Evolutionary conservation across 2,797 vertebrate genomes (phyloP).

Genomic region (Cercopithecus neglectus): DNA sequence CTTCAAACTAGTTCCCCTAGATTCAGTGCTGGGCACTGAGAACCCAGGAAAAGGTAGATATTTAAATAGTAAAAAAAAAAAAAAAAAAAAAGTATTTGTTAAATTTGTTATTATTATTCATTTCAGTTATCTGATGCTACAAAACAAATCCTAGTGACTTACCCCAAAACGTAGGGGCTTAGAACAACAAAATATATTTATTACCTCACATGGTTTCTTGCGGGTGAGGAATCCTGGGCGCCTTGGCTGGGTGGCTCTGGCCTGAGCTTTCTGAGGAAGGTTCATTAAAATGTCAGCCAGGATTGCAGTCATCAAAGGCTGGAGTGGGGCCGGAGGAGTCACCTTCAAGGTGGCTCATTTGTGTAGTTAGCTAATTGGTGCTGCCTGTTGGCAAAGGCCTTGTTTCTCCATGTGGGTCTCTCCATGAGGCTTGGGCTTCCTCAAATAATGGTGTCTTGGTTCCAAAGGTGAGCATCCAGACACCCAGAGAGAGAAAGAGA

Average conservation of each 20-base stretch:
- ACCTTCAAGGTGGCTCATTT: background rate
- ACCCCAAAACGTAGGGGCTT: background rate
- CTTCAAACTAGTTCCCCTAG: accelerated
- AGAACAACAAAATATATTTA: background rate
- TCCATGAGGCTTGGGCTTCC: background rate
- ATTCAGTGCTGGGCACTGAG: accelerated
- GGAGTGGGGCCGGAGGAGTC: accelerated
- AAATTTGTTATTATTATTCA: background rate
- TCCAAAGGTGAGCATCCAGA: background rate
- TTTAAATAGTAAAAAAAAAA: background rate
- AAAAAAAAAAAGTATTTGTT: too few species aligned
- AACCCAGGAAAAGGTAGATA: background rate
- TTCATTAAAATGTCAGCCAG: background rate
- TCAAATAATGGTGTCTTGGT: background rate
- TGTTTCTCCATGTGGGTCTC: background rate
- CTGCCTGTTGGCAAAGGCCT: background rate
- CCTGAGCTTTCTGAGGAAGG: background rate
- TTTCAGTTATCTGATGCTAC: too few species aligned
- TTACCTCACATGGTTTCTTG: accelerated
- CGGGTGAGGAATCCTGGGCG: background rate
- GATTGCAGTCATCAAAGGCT: background rate
- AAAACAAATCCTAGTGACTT: background rate
- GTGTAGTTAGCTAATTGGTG: accelerated
- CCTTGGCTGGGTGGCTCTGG: background rate
- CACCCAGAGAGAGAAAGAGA: background rate